Evolutionary conservation across 2,113 vertebrate species (phyloP).

Genomic region (Microtus montanus): DNA sequence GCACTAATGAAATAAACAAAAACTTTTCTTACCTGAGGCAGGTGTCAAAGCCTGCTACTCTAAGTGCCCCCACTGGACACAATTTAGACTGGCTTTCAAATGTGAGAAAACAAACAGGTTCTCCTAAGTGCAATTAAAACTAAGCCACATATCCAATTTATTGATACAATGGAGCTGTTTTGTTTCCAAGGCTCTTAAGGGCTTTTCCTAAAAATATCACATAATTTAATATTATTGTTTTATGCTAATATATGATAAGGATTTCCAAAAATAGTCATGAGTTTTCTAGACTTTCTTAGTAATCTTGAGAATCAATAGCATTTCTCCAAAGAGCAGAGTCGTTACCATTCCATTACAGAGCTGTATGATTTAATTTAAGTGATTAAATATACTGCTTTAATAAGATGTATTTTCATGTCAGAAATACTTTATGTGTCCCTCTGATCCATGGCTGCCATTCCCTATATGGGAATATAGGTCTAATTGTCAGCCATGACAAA

Average conservation of each 20-base stretch:
- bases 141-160: slow-evolving; percentile 77
- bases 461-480: slow-evolving; percentile 34
- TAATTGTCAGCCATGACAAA: slow-evolving; percentile 51
- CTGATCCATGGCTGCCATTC: slow-evolving; percentile 27
- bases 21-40: slow-evolving; percentile 82
- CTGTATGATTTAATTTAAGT: slow-evolving; percentile 74
- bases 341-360: slow-evolving; percentile 57
- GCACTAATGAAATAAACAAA: slow-evolving; percentile 80
- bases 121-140: slow-evolving; percentile 82
- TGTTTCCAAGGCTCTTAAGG: slow-evolving; percentile 81
- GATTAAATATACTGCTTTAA: slow-evolving; percentile 71
- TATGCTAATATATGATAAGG: slow-evolving; percentile 76
- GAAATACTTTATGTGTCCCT: slow-evolving; percentile 59
- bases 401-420: slow-evolving; percentile 63
- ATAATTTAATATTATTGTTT: slow-evolving; percentile 77
- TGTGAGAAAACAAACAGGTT: slow-evolving; percentile 84
- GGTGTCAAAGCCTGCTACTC: slow-evolving; percentile 81
- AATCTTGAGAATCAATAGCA: slow-evolving; percentile 73
- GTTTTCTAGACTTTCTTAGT: slow-evolving; percentile 70
- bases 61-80: slow-evolving; percentile 83
- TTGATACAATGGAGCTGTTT: slow-evolving; percentile 75
- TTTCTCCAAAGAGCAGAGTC: slow-evolving; percentile 67
- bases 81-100: slow-evolving; percentile 85
- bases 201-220: slow-evolving; percentile 78
- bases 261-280: slow-evolving; percentile 73